Evolutionary conservation across 2,888 invertebrate genomes (phyloP).

Genomic region (Xanthia togata): DNA sequence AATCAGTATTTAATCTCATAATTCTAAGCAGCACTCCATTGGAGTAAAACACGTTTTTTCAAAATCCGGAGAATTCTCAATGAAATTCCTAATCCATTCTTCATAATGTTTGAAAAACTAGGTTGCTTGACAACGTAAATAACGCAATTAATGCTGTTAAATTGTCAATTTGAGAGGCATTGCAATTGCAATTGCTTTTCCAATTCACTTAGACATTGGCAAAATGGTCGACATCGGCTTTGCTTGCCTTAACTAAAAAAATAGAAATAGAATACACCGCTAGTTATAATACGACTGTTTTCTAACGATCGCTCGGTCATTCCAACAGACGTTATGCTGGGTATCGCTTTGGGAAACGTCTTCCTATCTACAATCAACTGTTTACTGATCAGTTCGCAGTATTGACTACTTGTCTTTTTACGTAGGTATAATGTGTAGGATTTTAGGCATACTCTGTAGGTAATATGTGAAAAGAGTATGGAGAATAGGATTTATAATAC

Average conservation of each 20-base stretch:
- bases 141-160: neutral
- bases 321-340: conserved; percentile 17
- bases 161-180: neutral
- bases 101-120: neutral
- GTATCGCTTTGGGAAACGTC: neutral
- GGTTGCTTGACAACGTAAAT: no score
- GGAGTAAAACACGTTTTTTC: neutral
- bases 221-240: no score
- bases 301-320: conserved; percentile 25
- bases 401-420: neutral
- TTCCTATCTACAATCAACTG: conserved; percentile 11
- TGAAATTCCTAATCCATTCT: neutral
- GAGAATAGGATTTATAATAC: neutral
- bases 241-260: no score
- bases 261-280: no score
- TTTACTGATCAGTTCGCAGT: conserved; percentile 11
- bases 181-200: neutral
- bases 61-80: no score
- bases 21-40: neutral
- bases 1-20: neutral
- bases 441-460: neutral
- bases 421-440: neutral
- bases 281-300: neutral
- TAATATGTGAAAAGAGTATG: neutral
- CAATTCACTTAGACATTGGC: no score